Evolutionary conservation across 1,140 invertebrate species (phyloP), one percentile per base, ranked within the genome.

Genomic region (Aphis gossypii): DNA sequence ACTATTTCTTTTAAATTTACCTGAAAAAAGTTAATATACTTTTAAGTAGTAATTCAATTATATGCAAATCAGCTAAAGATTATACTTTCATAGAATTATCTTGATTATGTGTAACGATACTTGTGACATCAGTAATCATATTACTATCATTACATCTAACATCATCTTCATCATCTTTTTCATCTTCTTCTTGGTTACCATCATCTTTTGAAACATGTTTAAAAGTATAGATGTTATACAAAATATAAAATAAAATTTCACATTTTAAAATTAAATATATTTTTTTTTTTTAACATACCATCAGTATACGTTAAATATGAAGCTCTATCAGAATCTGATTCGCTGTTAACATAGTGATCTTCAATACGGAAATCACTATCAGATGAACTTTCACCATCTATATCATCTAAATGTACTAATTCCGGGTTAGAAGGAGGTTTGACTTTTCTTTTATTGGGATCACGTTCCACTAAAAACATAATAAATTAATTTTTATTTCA

Each of bases 361-460:
- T 98, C 98, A 94, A 99, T 98, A 93, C 98, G 96, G 96, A 99
- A 99, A 95, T 99, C 98, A 94, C 98, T 99, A 95, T 99, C 98
- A 95, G 99, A 98, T 20, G 98, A 99, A 95, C 98, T 99, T 95
- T 99, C 98, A 68, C 97, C 92, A 41, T 82, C 98, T 21, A 95
- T 90, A 93, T 94, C 94, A 96, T 98, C 98, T 95, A 98, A 98
- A 95, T 98, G 97, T 46, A 98, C 95, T 46, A 98, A 84, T 86
- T 93, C 92, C 8, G 82, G 96, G 60, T 97, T 97, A 94, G 97
- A 96, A 94, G 96, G 96, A 93, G 97, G 97, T 95, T 98, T 98
- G 2, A 99, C 98, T 95, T 97, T 96, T 92, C 98, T 96, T 95
- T 98, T 98, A 60, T 97, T 97, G 1, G 97, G 97, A 95, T 98